Evolutionary conservation across 1,140 invertebrate genomes (phyloP), one percentile per base, ranked within the genome.

Genomic region (Meloidogyne exigua): DNA sequence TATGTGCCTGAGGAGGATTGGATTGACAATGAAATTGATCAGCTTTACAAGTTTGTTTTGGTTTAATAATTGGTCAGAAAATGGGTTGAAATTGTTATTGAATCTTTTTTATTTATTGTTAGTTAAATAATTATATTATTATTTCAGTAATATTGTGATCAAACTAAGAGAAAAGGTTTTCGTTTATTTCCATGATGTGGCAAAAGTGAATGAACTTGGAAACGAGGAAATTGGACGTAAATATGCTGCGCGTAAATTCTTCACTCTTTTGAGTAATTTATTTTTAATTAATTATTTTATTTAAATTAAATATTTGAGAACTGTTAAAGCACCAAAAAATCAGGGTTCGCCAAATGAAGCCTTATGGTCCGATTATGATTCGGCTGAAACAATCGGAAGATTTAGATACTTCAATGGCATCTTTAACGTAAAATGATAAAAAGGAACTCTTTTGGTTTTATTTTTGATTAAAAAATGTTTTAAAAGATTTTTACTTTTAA

Each of bases 211-310:
- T 11, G 39, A 71, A n/a, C 44, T 18, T 28, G 62, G 62, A 44
- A 23, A 44, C 0, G 9, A 11, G 7, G 12, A 42, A 26, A 18
- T 42, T 39, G 62, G 44, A 18, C 69, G 69, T 9, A 62, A 44
- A 26, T 15, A 9, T 39, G 69, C 39, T 10, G 69, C 69, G 7
- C 69, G 69, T 13, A 71, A 71, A 71, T 71, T 71, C 69, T 71
- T 71, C 32, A 62, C 69, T 57, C n/a, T 71, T 28, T 71, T 71
- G 18, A 71, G 69, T 71, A 62, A 71, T 42, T 26, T 71, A 25
- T 70, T 44, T 28, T 44, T 69, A 36, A 15, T 25, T 3, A 18
- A 32, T 39, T 39, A 44, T 4, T 23, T 68, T 68, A 25, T 23
- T 3, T 18, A n/a, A 26, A 28, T 12, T 68, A 68, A 68, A 68